These are phyloP conservation scores for Sphecodes monilicornis DNA, from an alignment of 2,888 invertebrate species.

Conservation along the genomic window DNA sequence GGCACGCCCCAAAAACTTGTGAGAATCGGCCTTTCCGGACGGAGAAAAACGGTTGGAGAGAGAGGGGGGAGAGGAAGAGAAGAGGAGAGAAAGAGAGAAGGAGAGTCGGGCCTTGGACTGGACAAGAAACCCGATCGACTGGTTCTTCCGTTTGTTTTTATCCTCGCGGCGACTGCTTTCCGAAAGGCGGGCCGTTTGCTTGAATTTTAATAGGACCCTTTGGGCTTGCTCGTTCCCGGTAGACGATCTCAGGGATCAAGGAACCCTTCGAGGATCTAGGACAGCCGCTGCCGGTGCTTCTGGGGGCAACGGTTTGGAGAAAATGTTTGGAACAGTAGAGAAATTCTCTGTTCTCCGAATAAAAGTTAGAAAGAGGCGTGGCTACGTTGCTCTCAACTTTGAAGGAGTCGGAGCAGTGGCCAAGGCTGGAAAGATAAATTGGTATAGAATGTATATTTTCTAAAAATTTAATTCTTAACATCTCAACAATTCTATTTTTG, in stretches of 20 bases:
- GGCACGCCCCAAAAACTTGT: slow-evolving; percentile 52
- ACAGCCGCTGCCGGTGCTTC: background rate
- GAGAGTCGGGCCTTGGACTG: slow-evolving; percentile 35
- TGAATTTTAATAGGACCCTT: slow-evolving; percentile 66
- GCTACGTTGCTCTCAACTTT: background rate
- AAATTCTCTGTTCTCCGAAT: background rate
- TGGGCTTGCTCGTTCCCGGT: slow-evolving; percentile 8
- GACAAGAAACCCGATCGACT: slow-evolving; percentile 69
- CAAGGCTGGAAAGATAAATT: too few species aligned
- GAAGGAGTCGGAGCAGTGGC: background rate
- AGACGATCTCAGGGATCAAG: background rate
- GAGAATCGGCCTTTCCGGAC: slow-evolving; percentile 65
- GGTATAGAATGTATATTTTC: background rate
- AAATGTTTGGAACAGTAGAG: background rate
- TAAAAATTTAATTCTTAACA: background rate
- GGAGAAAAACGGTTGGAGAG: background rate
- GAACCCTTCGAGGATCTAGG: slow-evolving; percentile 4
- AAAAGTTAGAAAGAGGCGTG: background rate
- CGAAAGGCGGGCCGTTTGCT: slow-evolving; percentile 46
- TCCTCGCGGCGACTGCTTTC: slow-evolving; percentile 43
- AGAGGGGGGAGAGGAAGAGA: background rate
- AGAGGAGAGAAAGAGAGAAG: background rate
- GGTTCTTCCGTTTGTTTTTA: slow-evolving; percentile 69
- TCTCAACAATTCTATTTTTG: too few species aligned
- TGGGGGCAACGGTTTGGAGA: background rate